Evolutionary conservation across 2,888 invertebrate genomes (phyloP).

Genomic region (Antheraea yamamai): DNA sequence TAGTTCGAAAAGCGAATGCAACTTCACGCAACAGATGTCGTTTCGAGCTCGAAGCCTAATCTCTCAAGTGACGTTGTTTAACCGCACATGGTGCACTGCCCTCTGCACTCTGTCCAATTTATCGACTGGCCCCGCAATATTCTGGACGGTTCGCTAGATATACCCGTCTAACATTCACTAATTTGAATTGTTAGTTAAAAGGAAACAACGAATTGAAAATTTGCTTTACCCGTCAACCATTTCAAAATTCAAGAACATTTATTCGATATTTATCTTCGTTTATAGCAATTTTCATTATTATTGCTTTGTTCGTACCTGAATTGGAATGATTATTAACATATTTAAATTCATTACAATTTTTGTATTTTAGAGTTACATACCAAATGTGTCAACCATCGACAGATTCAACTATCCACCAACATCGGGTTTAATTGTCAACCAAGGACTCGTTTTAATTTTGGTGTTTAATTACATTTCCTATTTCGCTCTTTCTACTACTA

Average conservation of each 20-base stretch:
- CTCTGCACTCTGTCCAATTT: slow-evolving; percentile 18
- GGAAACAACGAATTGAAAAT: background rate
- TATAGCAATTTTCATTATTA: background rate
- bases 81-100: slow-evolving; percentile 23
- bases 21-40: slow-evolving; percentile 27
- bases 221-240: background rate
- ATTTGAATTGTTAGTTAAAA: background rate
- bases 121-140: slow-evolving; percentile 16
- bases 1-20: slow-evolving; percentile 13
- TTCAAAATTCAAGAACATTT: background rate
- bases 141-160: background rate
- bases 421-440: too few relatives aligned
- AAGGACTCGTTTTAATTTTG: too few relatives aligned
- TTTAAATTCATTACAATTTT: too few relatives aligned
- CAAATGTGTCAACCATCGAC: too few relatives aligned
- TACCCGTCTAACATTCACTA: background rate
- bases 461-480: too few relatives aligned
- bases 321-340: background rate
- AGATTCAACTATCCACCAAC: too few relatives aligned
- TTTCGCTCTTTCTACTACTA: too few relatives aligned
- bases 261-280: background rate
- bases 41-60: slow-evolving; percentile 27
- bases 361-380: too few relatives aligned
- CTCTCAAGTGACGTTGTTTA: slow-evolving; percentile 24
- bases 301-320: background rate